Evolutionary conservation across 1,140 invertebrate genomes (phyloP).

Genomic region (Arion vulgaris): DNA sequence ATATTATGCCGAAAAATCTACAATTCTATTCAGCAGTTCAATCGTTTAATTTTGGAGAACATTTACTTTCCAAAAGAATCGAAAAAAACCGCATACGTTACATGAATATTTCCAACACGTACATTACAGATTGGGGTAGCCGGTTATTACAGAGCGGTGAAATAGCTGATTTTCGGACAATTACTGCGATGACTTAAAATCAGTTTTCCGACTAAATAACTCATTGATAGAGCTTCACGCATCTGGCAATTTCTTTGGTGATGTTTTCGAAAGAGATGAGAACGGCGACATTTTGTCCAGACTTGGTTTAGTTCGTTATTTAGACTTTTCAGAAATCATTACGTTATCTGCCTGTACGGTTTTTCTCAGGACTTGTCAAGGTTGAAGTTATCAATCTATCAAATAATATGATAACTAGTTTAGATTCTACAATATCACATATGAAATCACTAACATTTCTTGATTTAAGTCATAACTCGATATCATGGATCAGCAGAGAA

Average conservation of each 20-base stretch:
- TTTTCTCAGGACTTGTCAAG: not conserved
- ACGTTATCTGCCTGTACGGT: not conserved
- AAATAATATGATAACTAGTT: not conserved
- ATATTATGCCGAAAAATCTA: no score
- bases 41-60: not conserved
- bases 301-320: not conserved
- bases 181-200: no score
- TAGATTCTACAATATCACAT: not conserved
- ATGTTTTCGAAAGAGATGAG: not conserved
- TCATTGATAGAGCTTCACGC: not conserved
- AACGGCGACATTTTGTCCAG: not conserved
- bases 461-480: constrained; percentile 9
- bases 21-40: not conserved
- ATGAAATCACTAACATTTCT: not conserved
- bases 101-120: not conserved
- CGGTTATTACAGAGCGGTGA: no score
- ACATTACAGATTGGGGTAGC: no score
- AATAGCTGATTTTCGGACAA: no score
- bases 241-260: not conserved
- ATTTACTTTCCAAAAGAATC: not conserved
- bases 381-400: not conserved
- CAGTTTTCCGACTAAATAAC: not conserved
- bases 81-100: not conserved
- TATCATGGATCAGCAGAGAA: not conserved
- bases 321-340: constrained; percentile 12